Evolutionary conservation across 2,888 invertebrate genomes (phyloP).

Genomic region (Ischnura elegans): DNA sequence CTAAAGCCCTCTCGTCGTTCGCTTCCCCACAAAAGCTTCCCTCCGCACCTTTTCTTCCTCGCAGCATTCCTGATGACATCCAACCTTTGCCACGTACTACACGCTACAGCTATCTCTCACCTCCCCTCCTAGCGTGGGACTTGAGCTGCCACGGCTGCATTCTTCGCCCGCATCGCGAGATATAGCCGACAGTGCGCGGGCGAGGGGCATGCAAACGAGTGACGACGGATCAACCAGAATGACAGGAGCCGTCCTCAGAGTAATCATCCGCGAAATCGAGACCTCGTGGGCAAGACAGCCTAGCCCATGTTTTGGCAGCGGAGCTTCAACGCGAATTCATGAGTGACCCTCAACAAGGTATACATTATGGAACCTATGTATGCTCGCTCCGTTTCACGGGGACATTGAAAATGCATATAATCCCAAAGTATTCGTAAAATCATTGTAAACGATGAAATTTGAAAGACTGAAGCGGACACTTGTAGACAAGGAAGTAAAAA

Average conservation of each 20-base stretch:
- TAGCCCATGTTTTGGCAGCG: not conserved
- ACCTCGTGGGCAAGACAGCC: not conserved
- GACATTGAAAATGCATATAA: too few relatives aligned
- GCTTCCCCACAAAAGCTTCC: not conserved
- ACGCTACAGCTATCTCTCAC: not conserved
- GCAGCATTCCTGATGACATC: not conserved
- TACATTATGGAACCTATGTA: too few relatives aligned
- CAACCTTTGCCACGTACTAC: too few relatives aligned
- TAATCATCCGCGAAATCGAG: not conserved
- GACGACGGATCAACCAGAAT: not conserved
- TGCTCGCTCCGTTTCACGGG: too few relatives aligned
- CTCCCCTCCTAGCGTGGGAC: not conserved
- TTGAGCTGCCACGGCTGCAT: not conserved
- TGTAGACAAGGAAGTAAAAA: too few relatives aligned
- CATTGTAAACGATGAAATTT: too few relatives aligned
- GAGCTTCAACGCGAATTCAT: not conserved
- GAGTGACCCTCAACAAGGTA: too few relatives aligned
- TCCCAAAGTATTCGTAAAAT: too few relatives aligned
- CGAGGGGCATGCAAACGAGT: not conserved
- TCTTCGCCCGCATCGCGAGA: not conserved
- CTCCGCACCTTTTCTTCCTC: not conserved
- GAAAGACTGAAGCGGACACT: too few relatives aligned
- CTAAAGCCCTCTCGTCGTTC: not conserved
- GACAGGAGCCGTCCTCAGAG: not conserved
- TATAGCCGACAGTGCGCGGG: not conserved